phyloP scores from a whole-genome alignment of 30 jellyfish, hydroid and myxozoan genomes.

The Hydractinia symbiolongicarpus region DNA sequence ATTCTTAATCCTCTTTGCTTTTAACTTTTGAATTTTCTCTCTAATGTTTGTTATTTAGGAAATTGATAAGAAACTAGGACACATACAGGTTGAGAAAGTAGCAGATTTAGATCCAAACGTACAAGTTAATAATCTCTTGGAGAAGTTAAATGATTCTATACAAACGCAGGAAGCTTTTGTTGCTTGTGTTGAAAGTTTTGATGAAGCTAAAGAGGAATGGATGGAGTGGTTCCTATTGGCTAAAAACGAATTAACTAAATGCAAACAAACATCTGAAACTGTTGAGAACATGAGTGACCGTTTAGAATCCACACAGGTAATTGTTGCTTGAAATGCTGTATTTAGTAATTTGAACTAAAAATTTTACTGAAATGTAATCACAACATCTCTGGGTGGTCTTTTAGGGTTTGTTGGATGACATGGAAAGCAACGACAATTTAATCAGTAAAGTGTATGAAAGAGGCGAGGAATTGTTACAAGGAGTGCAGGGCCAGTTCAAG shows the following conservation, averaged over 20 bases:
- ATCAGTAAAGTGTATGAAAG: slow-evolving; percentile 61
- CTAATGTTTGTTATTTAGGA: too few relatives aligned
- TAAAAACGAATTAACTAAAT: neutral
- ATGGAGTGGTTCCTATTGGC: neutral
- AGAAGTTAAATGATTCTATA: neutral
- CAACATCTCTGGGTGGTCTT: neutral
- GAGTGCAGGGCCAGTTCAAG: slow-evolving; percentile 49
- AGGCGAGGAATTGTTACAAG: slow-evolving; percentile 53
- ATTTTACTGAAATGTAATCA: too few relatives aligned
- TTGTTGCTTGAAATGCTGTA: too few relatives aligned
- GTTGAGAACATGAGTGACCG: slow-evolving; percentile 11
- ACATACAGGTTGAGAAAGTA: neutral
- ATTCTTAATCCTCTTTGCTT: too few relatives aligned
- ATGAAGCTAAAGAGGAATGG: slow-evolving; percentile 17
- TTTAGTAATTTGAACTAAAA: too few relatives aligned
- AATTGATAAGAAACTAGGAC: too few relatives aligned
- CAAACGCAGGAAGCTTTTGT: neutral
- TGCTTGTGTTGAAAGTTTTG: neutral
- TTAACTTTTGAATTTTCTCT: too few relatives aligned
- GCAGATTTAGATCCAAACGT: neutral
- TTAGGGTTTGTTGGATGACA: slow-evolving; percentile 63
- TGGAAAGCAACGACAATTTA: slow-evolving; percentile 67
- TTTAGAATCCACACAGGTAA: slow-evolving; percentile 6
- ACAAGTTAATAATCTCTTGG: neutral
- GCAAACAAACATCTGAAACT: slow-evolving; percentile 5